A percentile compares a stretch with the other conserved stretches of the same genome.
Evolutionary conservation across 23 tunicate genomes (phyloP).

Genomic region (Diplosoma virens): DNA sequence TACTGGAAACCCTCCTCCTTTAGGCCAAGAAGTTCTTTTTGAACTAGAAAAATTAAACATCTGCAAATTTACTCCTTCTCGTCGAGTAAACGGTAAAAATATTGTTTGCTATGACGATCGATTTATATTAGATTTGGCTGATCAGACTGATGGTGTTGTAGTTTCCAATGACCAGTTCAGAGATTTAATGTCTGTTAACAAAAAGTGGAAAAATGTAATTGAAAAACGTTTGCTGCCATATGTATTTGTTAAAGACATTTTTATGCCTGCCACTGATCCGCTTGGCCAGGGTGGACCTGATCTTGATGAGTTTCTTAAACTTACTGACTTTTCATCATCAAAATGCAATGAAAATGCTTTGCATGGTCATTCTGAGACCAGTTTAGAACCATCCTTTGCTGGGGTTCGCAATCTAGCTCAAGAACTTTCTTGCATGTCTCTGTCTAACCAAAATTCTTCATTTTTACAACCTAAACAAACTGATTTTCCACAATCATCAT

Average conservation of each 20-base stretch:
- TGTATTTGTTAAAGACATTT: slow-evolving; percentile 15
- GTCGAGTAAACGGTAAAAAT: slow-evolving; percentile 40
- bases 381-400: no score
- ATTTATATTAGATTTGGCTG: slow-evolving; percentile 61
- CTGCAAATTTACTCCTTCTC: slow-evolving; percentile 66
- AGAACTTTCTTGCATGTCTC: no score
- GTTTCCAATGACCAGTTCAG: slow-evolving; percentile 84
- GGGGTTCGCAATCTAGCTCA: no score
- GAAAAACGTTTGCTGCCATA: slow-evolving; percentile 36
- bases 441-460: no score
- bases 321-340: no score
- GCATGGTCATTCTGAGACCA: no score
- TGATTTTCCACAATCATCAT: no score
- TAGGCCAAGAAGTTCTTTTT: slow-evolving; percentile 32
- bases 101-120: slow-evolving; percentile 72
- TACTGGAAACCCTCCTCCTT: slow-evolving; percentile 50
- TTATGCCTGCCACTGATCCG: slow-evolving; percentile 81
- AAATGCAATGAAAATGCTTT: no score
- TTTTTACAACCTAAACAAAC: no score
- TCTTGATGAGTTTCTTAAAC: slow-evolving; percentile 37
- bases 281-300: slow-evolving; percentile 66
- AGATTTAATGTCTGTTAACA: slow-evolving; percentile 33
- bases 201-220: slow-evolving; percentile 27
- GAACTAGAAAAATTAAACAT: slow-evolving; percentile 46
- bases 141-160: slow-evolving; percentile 52